phyloP scores from a whole-genome alignment of 2,888 invertebrate species.

The Schrankia costaestrigalis region DNA sequence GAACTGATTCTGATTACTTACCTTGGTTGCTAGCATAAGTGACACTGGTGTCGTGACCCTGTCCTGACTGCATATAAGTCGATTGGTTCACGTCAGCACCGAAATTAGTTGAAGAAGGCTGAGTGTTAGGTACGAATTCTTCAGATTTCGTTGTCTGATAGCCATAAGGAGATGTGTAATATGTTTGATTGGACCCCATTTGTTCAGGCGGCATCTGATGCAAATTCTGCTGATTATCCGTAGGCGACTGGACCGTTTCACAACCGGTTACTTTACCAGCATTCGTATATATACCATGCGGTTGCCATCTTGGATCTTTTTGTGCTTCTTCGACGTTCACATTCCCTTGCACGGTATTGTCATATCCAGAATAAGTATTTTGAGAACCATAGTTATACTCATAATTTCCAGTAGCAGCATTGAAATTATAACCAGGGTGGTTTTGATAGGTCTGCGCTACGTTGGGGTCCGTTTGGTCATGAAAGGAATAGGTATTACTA shows the following conservation, averaged over 20 bases:
- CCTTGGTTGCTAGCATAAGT: conserved; percentile 64
- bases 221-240: conserved; percentile 50
- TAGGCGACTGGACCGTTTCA: conserved; percentile 72
- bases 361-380: conserved; percentile 50
- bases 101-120: conserved; percentile 52
- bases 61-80: conserved; percentile 64
- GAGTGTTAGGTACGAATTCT: conserved; percentile 25
- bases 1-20: conserved; percentile 44
- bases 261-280: conserved; percentile 71
- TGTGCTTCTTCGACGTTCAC: conserved; percentile 39
- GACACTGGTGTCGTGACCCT: conserved; percentile 50
- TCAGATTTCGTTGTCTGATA: conserved; percentile 48
- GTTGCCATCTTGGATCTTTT: conserved; percentile 50
- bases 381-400: conserved; percentile 84
- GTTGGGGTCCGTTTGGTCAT: conserved; percentile 40
- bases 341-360: conserved; percentile 37
- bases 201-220: conserved; percentile 34
- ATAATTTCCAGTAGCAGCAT: conserved; percentile 77
- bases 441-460: conserved; percentile 64
- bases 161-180: conserved; percentile 76
- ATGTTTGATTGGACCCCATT: conserved; percentile 45
- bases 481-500: conserved; percentile 34
- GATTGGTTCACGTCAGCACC: conserved; percentile 60
- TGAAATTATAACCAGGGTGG: conserved; percentile 83
- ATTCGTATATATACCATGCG: conserved; percentile 67